Evolutionary conservation across 2,888 invertebrate species (phyloP), one percentile per base, ranked within the genome.

Genomic region (Aphidoletes aphidimyza): DNA sequence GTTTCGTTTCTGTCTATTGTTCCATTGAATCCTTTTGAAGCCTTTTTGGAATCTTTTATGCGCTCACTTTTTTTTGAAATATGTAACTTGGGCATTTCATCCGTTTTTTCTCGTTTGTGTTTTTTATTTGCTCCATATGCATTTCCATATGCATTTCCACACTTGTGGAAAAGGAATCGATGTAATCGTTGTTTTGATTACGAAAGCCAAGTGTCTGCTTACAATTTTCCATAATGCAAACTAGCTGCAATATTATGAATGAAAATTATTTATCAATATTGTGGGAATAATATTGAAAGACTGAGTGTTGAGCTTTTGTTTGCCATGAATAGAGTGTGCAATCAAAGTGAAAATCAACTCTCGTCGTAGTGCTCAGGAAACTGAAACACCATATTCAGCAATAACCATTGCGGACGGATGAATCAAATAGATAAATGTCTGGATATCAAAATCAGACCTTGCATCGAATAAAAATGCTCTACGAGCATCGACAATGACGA

Each of bases 171-270:
- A 69, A 30, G 34, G 17, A 69, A 69, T 69, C 34, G 9, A 69
- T 69, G 69, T 30, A 69, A 69, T 30, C 69, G 69, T 26, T 69
- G 69, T 69, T 69, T 69, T 69, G 69, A 69, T 69, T 69, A 69
- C n/a, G n/a, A 30, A 1, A 14, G 11, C 8, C 2, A 0, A 9
- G 30, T 30, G 14, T 69, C 11, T 69, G 69, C 30, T 69, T 69
- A 69, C 34, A 69, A 69, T 30, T 69, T 69, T 9, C 34, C 69
- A 69, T 69, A 30, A 30, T 54, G 6, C 30, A 30, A 69, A 30
- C 6, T 42, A 14, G 42, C 42, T 14, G 42, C 42, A 42, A 42
- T 42, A 42, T 42, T n/a, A n/a, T n/a, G 30, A 30, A 69, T 30
- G 34, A 69, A 69, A 30, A 30, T 30, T 69, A 69, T 69, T 69